Percentiles rank a stretch among this genome's conserved stretches.
These are phyloP conservation scores for Tenrec ecaudatus DNA, from an alignment of 2,113 vertebrate genomes.

Conservation along the genomic window DNA sequence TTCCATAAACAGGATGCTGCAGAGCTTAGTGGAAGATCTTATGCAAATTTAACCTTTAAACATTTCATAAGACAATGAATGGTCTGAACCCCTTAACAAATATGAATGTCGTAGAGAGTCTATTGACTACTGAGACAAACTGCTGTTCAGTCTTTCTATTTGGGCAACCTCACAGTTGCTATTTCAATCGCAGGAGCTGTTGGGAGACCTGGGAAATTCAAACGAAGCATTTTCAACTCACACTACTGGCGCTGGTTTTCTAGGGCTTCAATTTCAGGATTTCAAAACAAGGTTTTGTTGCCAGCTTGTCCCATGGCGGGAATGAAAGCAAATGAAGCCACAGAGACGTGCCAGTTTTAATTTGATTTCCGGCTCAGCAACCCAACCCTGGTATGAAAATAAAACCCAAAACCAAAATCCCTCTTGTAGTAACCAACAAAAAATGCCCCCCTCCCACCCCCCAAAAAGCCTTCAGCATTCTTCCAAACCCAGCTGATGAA, in stretches of 20 bases:
- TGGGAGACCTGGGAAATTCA: constrained; percentile 68
- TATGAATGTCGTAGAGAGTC: background rate
- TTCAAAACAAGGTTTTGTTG: constrained; percentile 76
- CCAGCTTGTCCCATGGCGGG: constrained; percentile 78
- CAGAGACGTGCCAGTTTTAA: constrained; percentile 81
- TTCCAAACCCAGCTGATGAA: constrained; percentile 63
- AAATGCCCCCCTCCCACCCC: background rate
- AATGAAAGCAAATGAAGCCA: constrained; percentile 81
- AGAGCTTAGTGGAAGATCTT: background rate
- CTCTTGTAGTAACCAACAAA: constrained; percentile 65
- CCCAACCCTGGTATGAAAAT: constrained; percentile 79
- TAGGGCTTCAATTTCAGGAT: constrained; percentile 76
- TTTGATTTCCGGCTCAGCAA: constrained; percentile 75
- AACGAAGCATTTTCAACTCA: constrained; percentile 71
- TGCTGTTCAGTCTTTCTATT: constrained; percentile 56
- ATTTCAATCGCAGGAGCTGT: background rate
- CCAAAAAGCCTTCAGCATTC: constrained; percentile 61
- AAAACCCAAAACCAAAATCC: constrained; percentile 74
- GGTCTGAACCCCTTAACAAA: background rate
- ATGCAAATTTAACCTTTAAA: constrained; percentile 17
- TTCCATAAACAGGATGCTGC: background rate
- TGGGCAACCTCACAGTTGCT: constrained; percentile 55
- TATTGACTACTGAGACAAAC: constrained; percentile 39
- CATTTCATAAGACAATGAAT: background rate
- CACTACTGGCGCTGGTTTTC: constrained; percentile 66